Evolutionary conservation across 2,113 vertebrate genomes (phyloP).

Genomic region (Alaudala cheleensis): DNA sequence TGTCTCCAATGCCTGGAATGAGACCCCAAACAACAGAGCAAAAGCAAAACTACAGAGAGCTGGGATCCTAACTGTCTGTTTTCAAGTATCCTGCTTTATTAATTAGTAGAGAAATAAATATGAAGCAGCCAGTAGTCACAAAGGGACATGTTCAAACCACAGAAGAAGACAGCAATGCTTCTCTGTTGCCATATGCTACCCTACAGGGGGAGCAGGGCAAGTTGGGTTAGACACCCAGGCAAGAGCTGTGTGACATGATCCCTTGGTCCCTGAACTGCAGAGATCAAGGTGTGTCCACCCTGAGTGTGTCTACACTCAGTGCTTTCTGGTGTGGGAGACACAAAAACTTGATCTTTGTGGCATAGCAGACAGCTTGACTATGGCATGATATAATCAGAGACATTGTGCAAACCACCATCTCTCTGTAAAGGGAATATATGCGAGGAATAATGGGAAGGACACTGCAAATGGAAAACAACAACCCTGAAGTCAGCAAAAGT

Average conservation of each 20-base stretch:
- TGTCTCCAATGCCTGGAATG: accelerated
- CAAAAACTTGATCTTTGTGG: background rate
- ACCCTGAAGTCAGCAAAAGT: background rate
- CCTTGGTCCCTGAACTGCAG: background rate
- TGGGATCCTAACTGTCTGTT: background rate
- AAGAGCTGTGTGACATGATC: background rate
- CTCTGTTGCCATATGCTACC: background rate
- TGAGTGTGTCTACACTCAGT: accelerated
- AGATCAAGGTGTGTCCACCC: background rate
- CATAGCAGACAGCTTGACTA: accelerated
- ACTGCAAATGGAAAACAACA: background rate
- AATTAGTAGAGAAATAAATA: background rate
- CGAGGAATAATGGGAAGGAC: background rate
- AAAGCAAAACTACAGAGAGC: background rate
- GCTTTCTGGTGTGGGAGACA: background rate
- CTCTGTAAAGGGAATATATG: background rate
- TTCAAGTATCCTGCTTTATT: background rate
- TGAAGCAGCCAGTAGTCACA: background rate
- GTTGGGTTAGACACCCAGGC: background rate
- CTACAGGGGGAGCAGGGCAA: background rate
- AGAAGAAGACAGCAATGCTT: background rate
- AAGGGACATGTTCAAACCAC: background rate
- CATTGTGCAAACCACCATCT: accelerated
- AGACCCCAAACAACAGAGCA: background rate
- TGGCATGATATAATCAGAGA: background rate